Evolutionary conservation across 2,888 invertebrate species (phyloP).

Genomic region (Anaspis maculata): DNA sequence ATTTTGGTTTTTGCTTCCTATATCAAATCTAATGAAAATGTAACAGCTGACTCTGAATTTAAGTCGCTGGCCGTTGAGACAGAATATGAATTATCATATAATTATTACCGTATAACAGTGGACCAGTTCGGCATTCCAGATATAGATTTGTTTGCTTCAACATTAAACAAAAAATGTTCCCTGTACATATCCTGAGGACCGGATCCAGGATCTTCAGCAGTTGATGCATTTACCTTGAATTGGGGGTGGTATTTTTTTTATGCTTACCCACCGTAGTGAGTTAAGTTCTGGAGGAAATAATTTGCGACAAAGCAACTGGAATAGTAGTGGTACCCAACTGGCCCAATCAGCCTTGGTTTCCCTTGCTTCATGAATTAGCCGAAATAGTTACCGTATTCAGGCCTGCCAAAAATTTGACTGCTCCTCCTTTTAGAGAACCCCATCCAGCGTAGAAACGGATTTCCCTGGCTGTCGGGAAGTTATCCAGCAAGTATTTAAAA

Average conservation of each 20-base stretch:
- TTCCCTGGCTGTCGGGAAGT: background rate
- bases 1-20: conserved; percentile 1
- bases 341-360: background rate
- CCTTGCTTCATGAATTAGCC: too few species aligned
- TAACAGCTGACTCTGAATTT: background rate
- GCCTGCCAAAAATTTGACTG: background rate
- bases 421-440: background rate
- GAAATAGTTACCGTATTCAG: background rate
- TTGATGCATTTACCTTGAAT: too few species aligned
- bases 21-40: background rate
- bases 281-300: background rate
- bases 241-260: conserved; percentile 19
- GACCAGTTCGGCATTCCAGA: conserved; percentile 1
- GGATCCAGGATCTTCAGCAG: conserved; percentile 17
- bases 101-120: background rate
- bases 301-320: background rate
- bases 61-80: background rate
- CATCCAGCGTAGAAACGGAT: background rate
- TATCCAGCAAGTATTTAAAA: background rate
- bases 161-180: conserved; percentile 14
- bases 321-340: background rate
- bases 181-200: conserved; percentile 15
- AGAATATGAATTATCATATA: background rate
- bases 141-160: conserved; percentile 21
- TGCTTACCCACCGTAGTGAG: background rate